Conservation (phyloP, 2,888 invertebrate genomes). For the Noctua janthina region DNA sequence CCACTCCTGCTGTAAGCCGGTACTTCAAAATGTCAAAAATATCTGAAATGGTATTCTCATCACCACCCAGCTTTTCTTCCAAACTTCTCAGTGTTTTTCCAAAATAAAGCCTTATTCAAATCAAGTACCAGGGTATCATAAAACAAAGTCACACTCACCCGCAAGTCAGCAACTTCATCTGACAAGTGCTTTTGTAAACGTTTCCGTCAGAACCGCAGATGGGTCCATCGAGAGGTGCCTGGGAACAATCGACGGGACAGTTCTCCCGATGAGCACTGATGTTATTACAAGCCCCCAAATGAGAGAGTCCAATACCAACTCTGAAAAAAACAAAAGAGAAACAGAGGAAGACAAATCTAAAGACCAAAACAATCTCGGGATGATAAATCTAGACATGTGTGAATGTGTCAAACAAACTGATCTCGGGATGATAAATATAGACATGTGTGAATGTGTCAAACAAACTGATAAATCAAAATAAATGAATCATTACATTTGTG, state of each 20-base stretch:
- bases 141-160: conserved; percentile 89
- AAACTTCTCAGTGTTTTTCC: background rate
- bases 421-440: background rate
- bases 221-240: conserved; percentile 96
- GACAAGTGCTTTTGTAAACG: conserved; percentile 97
- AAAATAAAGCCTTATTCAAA: background rate
- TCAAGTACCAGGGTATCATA: conserved; percentile 32
- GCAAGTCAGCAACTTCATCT: conserved; percentile 97
- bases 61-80: background rate
- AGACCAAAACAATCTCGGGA: background rate
- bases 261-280: conserved; percentile 96
- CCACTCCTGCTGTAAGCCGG: background rate
- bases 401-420: background rate
- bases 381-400: background rate
- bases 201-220: conserved; percentile 98
- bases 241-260: conserved; percentile 96
- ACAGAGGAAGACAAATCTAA: background rate
- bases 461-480: background rate
- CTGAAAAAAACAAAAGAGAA: conserved; percentile 80
- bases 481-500: background rate
- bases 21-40: background rate
- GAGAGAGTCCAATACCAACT: conserved; percentile 95
- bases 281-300: conserved; percentile 95
- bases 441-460: background rate
- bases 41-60: background rate